Evolutionary conservation across 1,140 invertebrate species (phyloP).

Genomic region (Drosophila arawakana): DNA sequence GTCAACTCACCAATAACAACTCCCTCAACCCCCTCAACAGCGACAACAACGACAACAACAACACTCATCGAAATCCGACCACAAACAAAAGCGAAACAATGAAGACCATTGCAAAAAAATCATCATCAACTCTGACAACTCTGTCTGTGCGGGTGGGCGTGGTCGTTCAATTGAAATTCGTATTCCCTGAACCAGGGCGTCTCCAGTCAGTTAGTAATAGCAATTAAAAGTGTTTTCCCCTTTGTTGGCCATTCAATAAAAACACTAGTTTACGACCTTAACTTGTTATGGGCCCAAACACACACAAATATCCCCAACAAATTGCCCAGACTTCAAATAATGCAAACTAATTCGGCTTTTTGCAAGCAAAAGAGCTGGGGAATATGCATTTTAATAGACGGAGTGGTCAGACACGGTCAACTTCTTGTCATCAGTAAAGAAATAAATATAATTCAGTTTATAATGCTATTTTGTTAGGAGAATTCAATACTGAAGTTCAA

Average conservation of each 20-base stretch:
- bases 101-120: conserved; percentile 39
- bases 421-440: too few relatives aligned
- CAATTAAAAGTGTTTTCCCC: conserved; percentile 49
- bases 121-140: conserved; percentile 61
- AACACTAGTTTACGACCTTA: conserved; percentile 42
- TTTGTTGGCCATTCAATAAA: conserved; percentile 53
- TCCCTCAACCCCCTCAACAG: conserved; percentile 10
- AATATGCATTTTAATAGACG: too few relatives aligned
- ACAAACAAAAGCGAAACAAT: conserved; percentile 63
- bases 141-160: conserved; percentile 21
- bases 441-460: too few relatives aligned
- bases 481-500: too few relatives aligned
- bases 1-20: conserved; percentile 28
- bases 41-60: conserved; percentile 30
- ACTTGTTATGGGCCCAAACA: conserved; percentile 4
- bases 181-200: conserved; percentile 10
- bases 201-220: conserved; percentile 40
- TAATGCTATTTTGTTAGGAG: too few relatives aligned
- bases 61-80: conserved; percentile 42
- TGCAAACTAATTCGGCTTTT: neutral
- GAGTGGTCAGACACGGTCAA: too few relatives aligned
- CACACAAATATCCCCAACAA: conserved; percentile 13
- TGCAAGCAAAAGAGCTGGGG: neutral
- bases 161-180: neutral
- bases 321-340: conserved; percentile 16